Conservation (phyloP, 2,797 vertebrate genomes). For the Danio albolineatus region DNA sequence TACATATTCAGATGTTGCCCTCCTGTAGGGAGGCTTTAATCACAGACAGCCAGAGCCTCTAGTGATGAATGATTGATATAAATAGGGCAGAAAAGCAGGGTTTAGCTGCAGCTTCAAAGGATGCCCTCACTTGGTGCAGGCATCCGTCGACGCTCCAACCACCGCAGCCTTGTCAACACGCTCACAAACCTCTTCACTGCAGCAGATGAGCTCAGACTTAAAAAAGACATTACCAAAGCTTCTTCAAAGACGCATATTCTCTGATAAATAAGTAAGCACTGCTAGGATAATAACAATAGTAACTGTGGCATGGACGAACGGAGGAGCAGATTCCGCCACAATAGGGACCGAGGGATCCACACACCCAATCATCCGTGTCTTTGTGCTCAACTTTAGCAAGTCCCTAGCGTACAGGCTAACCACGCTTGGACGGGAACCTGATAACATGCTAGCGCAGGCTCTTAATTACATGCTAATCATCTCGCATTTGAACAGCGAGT, state of each 20-base stretch:
- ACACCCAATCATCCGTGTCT: constrained; percentile 58
- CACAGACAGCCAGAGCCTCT: constrained; percentile 79
- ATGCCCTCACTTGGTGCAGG: constrained; percentile 64
- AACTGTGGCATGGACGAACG: constrained; percentile 49
- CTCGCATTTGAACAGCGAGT: constrained; percentile 74
- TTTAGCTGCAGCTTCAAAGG: constrained; percentile 81
- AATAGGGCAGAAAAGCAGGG: constrained; percentile 78
- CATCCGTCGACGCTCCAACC: constrained; percentile 70
- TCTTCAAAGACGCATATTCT: constrained; percentile 74
- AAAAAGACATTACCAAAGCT: constrained; percentile 70
- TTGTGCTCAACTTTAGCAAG: constrained; percentile 56
- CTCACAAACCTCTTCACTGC: constrained; percentile 56
- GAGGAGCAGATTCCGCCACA: not conserved
- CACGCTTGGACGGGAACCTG: constrained; percentile 69
- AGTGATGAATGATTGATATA: constrained; percentile 86
- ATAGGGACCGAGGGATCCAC: constrained; percentile 21
- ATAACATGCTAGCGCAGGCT: constrained; percentile 68
- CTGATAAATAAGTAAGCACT: constrained; percentile 48
- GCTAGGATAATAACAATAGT: not conserved
- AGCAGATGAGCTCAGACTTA: constrained; percentile 29
- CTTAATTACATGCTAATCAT: constrained; percentile 78
- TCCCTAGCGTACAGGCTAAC: constrained; percentile 60
- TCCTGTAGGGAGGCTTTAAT: constrained; percentile 80
- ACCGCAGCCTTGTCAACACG: constrained; percentile 67
- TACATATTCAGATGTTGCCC: constrained; percentile 79